Evolutionary conservation across 92 coral and sea anemone genomes (phyloP).

Genomic region (Plumapathes pennacea): DNA sequence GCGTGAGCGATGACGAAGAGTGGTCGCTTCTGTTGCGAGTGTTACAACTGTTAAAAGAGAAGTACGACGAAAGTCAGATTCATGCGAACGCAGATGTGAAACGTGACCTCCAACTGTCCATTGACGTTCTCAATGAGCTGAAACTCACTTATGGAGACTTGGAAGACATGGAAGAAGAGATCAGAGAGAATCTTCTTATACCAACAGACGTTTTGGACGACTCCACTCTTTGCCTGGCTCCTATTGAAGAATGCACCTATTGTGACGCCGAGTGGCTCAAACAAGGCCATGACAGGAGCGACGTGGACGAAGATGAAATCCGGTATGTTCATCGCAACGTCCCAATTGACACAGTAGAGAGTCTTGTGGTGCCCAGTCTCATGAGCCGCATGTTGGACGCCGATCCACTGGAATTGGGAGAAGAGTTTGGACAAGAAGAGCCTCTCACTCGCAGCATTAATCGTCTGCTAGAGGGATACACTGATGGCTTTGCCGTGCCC

Average conservation of each 20-base stretch:
- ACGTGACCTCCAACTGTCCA: conserved; percentile 41
- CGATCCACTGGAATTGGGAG: conserved; percentile 73
- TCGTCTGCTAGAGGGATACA: conserved; percentile 75
- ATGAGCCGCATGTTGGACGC: conserved; percentile 75
- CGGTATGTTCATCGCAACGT: conserved; percentile 66
- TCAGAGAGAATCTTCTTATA: conserved; percentile 18
- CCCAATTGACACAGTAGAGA: conserved; percentile 48
- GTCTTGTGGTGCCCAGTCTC: conserved; percentile 60
- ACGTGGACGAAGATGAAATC: conserved; percentile 50
- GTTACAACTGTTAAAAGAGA: conserved; percentile 22
- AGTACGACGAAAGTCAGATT: conserved; percentile 1
- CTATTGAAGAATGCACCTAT: conserved; percentile 67
- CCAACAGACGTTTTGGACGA: conserved; percentile 35
- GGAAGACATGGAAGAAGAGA: neutral
- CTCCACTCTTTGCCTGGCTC: conserved; percentile 29
- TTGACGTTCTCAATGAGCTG: conserved; percentile 41
- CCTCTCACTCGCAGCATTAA: conserved; percentile 66
- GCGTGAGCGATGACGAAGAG: conserved; percentile 23
- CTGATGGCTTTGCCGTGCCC: conserved; percentile 80
- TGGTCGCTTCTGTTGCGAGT: conserved; percentile 17
- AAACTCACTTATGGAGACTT: conserved; percentile 32
- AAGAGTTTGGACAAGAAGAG: conserved; percentile 78
- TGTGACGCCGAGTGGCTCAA: conserved; percentile 80
- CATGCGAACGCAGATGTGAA: conserved; percentile 10
- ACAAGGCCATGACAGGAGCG: conserved; percentile 49